These are phyloP conservation scores for Arrhamphus sclerolepis DNA, from an alignment of 2,797 vertebrate species.

Conservation along the genomic window DNA sequence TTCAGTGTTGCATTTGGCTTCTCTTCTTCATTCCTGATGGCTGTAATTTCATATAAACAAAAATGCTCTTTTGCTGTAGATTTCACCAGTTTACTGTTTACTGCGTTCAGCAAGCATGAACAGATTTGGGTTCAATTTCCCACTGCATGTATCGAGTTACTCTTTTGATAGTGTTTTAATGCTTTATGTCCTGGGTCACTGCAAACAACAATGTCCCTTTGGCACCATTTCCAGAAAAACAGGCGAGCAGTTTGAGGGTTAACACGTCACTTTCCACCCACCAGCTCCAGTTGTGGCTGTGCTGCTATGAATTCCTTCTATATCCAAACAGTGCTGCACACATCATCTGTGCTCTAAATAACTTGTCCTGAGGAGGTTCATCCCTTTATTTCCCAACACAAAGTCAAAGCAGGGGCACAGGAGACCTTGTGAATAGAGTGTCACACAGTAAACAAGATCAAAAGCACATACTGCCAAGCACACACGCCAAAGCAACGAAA, in stretches of 20 bases:
- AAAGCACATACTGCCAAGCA: constrained; percentile 21
- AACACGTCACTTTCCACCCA: constrained; percentile 1
- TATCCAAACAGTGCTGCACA: constrained; percentile 53
- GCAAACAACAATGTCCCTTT: not conserved
- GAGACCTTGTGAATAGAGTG: constrained; percentile 59
- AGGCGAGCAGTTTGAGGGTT: constrained; percentile 25
- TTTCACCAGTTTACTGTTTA: no score
- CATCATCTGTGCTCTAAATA: constrained; percentile 61
- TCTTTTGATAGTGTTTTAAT: constrained; percentile 8
- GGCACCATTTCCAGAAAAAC: constrained; percentile 9
- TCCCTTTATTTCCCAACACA: constrained; percentile 65
- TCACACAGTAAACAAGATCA: constrained; percentile 39
- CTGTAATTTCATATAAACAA: no score
- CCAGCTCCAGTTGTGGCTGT: constrained; percentile 9
- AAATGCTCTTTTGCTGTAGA: no score
- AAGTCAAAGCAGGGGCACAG: constrained; percentile 60
- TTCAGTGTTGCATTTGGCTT: constrained; percentile 10
- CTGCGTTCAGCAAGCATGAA: no score
- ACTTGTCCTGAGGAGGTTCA: constrained; percentile 63
- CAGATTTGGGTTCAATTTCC: no score
- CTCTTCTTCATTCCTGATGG: no score
- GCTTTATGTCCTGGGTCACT: constrained; percentile 15
- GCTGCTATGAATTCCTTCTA: constrained; percentile 40
- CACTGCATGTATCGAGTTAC: no score
- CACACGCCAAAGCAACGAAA: constrained; percentile 4